Base-by-base conservation (phyloP, 2,888 invertebrate species). In the Hololepta plana region DNA sequence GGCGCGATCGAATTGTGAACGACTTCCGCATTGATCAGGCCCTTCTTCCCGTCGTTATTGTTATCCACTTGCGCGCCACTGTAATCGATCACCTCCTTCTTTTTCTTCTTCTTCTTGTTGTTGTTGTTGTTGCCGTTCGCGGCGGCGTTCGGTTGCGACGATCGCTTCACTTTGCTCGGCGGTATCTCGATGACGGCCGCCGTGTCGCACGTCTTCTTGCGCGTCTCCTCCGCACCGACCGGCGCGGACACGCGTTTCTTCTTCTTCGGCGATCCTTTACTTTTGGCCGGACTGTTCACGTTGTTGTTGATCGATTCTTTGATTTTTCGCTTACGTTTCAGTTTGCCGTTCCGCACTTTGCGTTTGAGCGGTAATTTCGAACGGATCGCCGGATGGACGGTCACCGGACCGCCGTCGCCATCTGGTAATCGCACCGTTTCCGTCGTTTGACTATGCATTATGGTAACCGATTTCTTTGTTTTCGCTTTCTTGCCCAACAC, bases 401-500 rank as follows among this genome's bases (percentile, higher is more conserved):
- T 82, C 16, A 77, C 64, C 32, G 50, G 47, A 4, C 70, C 72
- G 36, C 67, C 68, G 35, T 77, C 72, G 33, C 74, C 77, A 33
- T 63, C 64, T 29, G 62, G 58, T 38, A 84, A 59, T 13, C 84
- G 70, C 35, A 84, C 84, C 35, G 84, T 82, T 60, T 85, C 85
- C 32, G 84, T 82, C 31, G 84, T 79, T 39, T 84, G 80, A 49
- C 80, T 82, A 64, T 85, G 85, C 46, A 85, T 80, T 51, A 85
- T 84, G 42, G 85, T 85, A 40, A 85, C 73, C 11, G 80, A 76
- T 55, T 84, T 82, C 56, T 85, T 82, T 52, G 73, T 66, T 55
- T 76, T 75, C 35, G 72, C 68, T 36, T 71, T 67, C 43, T 84
- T 85, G 44, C 82, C 79, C 45, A 84, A 63, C 44, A 80, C 64